phyloP scores from a whole-genome alignment of 2,113 vertebrate genomes.

The Columba livia region DNA sequence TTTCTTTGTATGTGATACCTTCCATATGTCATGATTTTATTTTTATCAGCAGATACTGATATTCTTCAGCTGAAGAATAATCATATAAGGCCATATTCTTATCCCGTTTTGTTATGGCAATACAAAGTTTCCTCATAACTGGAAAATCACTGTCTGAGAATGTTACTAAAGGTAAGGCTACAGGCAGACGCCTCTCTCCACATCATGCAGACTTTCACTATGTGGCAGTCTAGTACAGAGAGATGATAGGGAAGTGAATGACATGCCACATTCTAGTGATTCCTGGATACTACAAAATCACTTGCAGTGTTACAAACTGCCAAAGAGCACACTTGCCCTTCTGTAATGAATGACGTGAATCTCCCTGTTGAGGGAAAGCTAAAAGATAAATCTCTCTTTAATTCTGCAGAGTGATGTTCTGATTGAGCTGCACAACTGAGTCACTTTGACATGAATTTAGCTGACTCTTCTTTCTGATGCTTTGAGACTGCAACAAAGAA shows the following conservation, averaged over 20 bases:
- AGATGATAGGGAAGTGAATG: not conserved
- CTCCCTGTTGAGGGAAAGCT: not conserved
- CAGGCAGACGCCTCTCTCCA: not conserved
- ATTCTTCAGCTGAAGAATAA: not conserved
- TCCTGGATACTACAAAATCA: not conserved
- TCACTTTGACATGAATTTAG: slow-evolving; percentile 34
- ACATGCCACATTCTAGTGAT: not conserved
- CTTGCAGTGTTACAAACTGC: not conserved
- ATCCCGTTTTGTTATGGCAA: not conserved
- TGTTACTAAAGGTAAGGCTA: not conserved
- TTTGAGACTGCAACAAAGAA: not conserved
- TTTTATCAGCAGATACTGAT: not conserved
- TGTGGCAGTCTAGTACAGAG: not conserved
- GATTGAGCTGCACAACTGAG: not conserved
- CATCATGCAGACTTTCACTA: not conserved
- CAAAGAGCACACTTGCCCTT: not conserved
- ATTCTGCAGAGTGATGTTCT: not conserved
- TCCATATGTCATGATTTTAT: not conserved
- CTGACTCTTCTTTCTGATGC: slow-evolving; percentile 1
- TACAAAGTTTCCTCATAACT: not conserved
- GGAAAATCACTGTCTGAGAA: not conserved
- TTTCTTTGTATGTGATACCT: not conserved
- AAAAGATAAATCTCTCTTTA: not conserved
- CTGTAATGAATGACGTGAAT: not conserved
- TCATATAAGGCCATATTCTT: not conserved